These are phyloP conservation scores for Pangasius mekongensis DNA, from an alignment of 2,797 vertebrate genomes.

Conservation along the genomic window DNA sequence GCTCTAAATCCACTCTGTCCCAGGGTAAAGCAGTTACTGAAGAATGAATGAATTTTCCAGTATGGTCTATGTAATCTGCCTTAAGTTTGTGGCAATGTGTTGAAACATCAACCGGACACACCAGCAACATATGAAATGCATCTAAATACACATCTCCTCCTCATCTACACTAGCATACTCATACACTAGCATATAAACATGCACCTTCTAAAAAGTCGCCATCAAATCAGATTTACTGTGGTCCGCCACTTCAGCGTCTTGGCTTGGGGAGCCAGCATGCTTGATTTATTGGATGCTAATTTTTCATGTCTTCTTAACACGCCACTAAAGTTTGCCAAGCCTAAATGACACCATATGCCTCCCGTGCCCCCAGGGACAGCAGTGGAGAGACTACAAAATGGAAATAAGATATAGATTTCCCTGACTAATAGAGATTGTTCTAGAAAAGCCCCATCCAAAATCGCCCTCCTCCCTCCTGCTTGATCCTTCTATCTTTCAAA, in stretches of 20 bases:
- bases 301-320: slow-evolving; percentile 66
- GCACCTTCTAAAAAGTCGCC: slow-evolving; percentile 35
- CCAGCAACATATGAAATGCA: neutral
- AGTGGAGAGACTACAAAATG: slow-evolving; percentile 56
- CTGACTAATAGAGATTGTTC: slow-evolving; percentile 48
- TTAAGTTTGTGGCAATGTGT: neutral
- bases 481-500: slow-evolving; percentile 37
- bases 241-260: slow-evolving; percentile 56
- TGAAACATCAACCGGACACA: neutral
- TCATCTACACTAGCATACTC: slow-evolving; percentile 2
- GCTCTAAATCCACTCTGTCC: neutral
- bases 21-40: neutral
- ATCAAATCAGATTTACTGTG: slow-evolving; percentile 61
- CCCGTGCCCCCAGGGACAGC: slow-evolving; percentile 47
- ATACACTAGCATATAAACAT: slow-evolving; percentile 25
- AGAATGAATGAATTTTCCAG: neutral
- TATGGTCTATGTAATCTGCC: neutral
- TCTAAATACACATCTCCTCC: neutral
- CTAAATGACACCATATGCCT: slow-evolving; percentile 71
- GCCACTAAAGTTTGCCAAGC: slow-evolving; percentile 67
- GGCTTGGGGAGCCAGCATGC: slow-evolving; percentile 45
- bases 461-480: slow-evolving; percentile 14
- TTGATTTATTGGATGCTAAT: slow-evolving; percentile 70
- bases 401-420: slow-evolving; percentile 58
- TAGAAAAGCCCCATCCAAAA: slow-evolving; percentile 33